Conservation (phyloP, 2,888 invertebrate genomes). For the Troglohyphantes excavatus region DNA sequence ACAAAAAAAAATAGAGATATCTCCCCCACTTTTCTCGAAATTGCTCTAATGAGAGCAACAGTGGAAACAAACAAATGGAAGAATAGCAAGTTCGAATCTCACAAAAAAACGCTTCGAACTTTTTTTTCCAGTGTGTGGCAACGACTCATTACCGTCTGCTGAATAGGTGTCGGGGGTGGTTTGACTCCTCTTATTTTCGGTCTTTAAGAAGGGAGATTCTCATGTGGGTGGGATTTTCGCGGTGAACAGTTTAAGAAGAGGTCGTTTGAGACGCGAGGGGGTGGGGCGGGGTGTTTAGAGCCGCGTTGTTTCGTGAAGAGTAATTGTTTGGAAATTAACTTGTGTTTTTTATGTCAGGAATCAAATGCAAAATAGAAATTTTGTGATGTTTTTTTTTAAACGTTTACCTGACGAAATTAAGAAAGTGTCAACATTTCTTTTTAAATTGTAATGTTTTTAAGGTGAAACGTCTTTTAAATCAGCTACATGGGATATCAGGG, state of each 20-base stretch:
- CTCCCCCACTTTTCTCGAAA: slow-evolving; percentile 69
- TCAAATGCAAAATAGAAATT: no score
- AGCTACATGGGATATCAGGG: no score
- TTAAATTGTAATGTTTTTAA: no score
- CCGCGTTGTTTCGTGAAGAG: no score
- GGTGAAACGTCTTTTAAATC: no score
- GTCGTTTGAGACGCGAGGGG: no score
- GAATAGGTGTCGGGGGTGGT: slow-evolving; percentile 26
- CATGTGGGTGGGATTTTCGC: neutral
- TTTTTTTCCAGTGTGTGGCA: slow-evolving; percentile 46
- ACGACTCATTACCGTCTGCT: slow-evolving; percentile 71
- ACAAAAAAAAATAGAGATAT: slow-evolving; percentile 29
- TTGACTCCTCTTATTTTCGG: neutral
- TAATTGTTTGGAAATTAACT: no score
- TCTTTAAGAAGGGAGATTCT: neutral
- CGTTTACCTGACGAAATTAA: no score
- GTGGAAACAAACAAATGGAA: neutral
- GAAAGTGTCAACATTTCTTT: no score
- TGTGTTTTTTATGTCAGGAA: no score
- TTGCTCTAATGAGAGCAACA: slow-evolving; percentile 67
- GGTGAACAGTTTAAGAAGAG: neutral
- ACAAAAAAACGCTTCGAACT: neutral
- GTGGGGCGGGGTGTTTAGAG: neutral
- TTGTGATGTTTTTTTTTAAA: no score
- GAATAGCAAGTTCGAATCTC: neutral